These are phyloP conservation scores for Drosophila dives DNA, from an alignment of 2,888 invertebrate species.

Conservation along the genomic window DNA sequence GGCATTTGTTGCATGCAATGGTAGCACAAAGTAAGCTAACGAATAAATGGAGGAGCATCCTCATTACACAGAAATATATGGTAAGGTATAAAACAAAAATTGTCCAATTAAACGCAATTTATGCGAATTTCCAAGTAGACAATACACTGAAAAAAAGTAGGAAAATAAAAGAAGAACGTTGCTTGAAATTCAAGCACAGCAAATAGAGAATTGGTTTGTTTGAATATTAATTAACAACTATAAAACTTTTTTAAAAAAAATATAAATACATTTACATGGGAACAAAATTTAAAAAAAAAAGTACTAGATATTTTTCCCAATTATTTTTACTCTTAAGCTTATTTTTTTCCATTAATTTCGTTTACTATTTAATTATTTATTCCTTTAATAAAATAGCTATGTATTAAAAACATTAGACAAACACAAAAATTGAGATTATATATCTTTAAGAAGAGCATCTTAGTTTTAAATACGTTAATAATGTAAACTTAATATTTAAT, in stretches of 20 bases:
- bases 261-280: too few relatives aligned
- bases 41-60: constrained; percentile 8
- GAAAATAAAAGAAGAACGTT: not conserved
- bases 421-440: too few relatives aligned
- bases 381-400: not conserved
- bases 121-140: constrained; percentile 76
- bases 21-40: constrained; percentile 39
- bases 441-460: too few relatives aligned
- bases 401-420: too few relatives aligned
- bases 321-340: not conserved
- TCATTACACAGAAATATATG: constrained; percentile 35
- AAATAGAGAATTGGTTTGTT: not conserved
- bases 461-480: not conserved
- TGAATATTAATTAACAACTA: not conserved
- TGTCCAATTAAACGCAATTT: constrained; percentile 83
- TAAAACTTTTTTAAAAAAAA: not conserved
- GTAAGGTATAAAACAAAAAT: constrained; percentile 71
- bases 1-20: constrained; percentile 55
- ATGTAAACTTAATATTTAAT: not conserved
- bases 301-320: not conserved
- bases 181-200: not conserved
- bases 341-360: not conserved
- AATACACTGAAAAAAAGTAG: not conserved
- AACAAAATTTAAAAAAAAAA: not conserved
- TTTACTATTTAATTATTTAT: not conserved